A percentile compares a stretch with the other conserved stretches of the same genome.
These are phyloP conservation scores for Caenorhabditis sp. DNA, from an alignment of 2,888 invertebrate species.

Conservation along the genomic window DNA sequence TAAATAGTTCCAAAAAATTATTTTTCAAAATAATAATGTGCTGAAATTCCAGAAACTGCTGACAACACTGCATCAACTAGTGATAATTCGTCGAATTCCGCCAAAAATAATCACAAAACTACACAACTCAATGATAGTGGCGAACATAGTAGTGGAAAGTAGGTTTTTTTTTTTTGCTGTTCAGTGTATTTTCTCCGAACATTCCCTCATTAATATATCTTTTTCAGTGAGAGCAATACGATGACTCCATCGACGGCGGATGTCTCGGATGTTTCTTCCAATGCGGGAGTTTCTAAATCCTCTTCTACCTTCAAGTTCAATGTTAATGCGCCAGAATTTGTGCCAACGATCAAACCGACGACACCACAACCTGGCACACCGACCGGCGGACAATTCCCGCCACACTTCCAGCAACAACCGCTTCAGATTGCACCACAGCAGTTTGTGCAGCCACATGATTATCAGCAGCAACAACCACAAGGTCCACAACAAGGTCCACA, in stretches of 20 bases:
- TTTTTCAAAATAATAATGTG: too few relatives aligned
- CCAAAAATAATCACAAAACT: background rate
- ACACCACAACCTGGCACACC: slow-evolving; percentile 43
- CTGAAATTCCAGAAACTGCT: too few relatives aligned
- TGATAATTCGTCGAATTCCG: background rate
- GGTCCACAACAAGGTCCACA: background rate
- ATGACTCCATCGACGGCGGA: background rate
- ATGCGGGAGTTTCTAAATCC: slow-evolving; percentile 17
- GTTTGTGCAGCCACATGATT: background rate
- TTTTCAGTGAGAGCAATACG: background rate
- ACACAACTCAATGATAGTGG: background rate
- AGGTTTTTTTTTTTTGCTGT: background rate
- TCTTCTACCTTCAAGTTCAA: slow-evolving; percentile 54
- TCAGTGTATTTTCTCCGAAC: too few relatives aligned
- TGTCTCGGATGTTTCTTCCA: slow-evolving; percentile 12
- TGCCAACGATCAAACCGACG: slow-evolving; percentile 36
- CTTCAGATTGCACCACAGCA: background rate
- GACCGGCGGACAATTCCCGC: slow-evolving; percentile 11
- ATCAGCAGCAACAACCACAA: background rate
- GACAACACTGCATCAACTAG: background rate
- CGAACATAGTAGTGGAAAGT: background rate
- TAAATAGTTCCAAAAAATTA: too few relatives aligned
- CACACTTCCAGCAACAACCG: slow-evolving; percentile 2
- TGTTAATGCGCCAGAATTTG: slow-evolving; percentile 57
- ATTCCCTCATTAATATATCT: too few relatives aligned